Evolutionary conservation across 2,797 vertebrate genomes (phyloP).

Genomic region (Pipistrellus pipistrellus): DNA sequence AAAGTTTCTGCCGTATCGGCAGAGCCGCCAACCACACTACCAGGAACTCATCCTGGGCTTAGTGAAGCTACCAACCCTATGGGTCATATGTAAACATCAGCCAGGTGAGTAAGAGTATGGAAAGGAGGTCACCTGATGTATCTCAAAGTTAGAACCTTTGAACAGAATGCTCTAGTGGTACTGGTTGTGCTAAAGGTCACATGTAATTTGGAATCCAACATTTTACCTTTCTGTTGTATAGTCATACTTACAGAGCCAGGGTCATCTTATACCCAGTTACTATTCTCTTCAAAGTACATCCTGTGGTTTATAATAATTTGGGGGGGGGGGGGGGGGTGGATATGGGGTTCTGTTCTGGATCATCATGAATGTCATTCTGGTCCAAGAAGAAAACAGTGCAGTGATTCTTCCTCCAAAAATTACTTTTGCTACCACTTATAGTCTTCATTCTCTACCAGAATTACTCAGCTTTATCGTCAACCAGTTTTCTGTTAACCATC

Average conservation of each 20-base stretch:
- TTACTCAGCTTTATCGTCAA: neutral
- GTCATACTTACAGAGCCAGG: neutral
- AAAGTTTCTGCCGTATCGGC: constrained; percentile 96
- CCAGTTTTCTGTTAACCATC: neutral
- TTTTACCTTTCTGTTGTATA: constrained; percentile 21
- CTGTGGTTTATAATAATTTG: neutral
- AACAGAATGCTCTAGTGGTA: neutral
- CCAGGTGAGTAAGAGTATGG: constrained; percentile 86
- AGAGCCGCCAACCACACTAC: constrained; percentile 94
- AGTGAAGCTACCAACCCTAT: constrained; percentile 98
- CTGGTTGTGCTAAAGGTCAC: neutral
- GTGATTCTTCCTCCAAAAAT: neutral
- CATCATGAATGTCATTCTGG: neutral
- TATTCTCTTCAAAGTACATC: neutral
- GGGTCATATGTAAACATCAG: constrained; percentile 97
- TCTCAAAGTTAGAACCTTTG: constrained; percentile 37
- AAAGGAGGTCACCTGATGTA: neutral
- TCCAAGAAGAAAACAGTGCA: constrained; percentile 3
- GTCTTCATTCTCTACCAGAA: neutral
- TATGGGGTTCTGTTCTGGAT: constrained; percentile 8
- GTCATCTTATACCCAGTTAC: constrained; percentile 28
- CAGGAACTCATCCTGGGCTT: constrained; percentile 95
- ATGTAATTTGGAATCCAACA: neutral
- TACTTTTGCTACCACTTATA: neutral
- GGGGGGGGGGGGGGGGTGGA: neutral